Evolutionary conservation across 2,888 invertebrate genomes (phyloP).

Genomic region (Phyllotreta striolata): DNA sequence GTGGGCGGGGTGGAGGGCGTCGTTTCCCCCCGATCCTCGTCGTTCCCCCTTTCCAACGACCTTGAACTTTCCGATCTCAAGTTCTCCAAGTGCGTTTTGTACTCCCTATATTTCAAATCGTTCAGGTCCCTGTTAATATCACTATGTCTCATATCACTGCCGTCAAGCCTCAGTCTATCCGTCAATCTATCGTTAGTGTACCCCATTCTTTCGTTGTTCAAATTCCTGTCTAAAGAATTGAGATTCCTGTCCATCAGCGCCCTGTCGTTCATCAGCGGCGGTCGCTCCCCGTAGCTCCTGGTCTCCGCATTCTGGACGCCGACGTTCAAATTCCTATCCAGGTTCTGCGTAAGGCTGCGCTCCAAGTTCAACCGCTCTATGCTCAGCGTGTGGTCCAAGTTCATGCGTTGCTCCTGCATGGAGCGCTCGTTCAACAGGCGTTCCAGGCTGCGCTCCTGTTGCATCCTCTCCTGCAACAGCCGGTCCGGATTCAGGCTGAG

Average conservation of each 20-base stretch:
- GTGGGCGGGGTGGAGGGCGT: conserved; percentile 63
- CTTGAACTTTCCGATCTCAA: conserved; percentile 55
- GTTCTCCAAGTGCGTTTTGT: conserved; percentile 60
- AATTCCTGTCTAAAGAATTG: conserved; percentile 47
- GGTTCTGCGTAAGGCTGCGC: conserved; percentile 52
- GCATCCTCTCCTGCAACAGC: conserved; percentile 54
- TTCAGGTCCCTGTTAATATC: conserved; percentile 49
- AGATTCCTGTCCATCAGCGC: conserved; percentile 56
- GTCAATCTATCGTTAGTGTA: conserved; percentile 39
- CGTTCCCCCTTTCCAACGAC: conserved; percentile 50
- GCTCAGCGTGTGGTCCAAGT: conserved; percentile 53
- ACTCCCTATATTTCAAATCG: conserved; percentile 60
- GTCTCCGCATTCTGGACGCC: conserved; percentile 42
- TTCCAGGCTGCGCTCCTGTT: conserved; percentile 56
- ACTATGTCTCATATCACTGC: conserved; percentile 45
- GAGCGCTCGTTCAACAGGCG: conserved; percentile 55
- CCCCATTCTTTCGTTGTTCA: conserved; percentile 44
- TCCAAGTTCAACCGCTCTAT: conserved; percentile 56
- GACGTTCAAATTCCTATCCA: conserved; percentile 48
- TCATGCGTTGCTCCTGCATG: conserved; percentile 51
- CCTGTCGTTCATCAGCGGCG: conserved; percentile 42
- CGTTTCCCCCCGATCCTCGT: conserved; percentile 53
- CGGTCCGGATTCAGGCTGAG: conserved; percentile 55
- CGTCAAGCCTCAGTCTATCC: conserved; percentile 43
- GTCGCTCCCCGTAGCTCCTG: conserved; percentile 38